phyloP scores from a whole-genome alignment of 2,888 invertebrate species.

The Napeogenes sylphis region DNA sequence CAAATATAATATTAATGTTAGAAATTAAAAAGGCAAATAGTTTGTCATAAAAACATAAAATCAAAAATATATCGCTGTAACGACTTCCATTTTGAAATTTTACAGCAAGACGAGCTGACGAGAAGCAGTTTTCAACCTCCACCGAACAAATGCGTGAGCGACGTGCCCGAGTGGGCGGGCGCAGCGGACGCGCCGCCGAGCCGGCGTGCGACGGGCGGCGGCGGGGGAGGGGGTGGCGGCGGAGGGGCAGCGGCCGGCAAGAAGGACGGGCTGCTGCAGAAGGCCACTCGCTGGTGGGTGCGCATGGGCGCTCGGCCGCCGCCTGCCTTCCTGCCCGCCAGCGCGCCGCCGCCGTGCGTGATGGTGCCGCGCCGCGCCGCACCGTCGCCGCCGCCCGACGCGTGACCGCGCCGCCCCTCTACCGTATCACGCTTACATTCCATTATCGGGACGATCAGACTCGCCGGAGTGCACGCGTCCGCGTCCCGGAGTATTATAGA shows the following conservation, averaged over 20 bases:
- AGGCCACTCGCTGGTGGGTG: constrained; percentile 74
- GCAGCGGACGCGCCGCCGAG: constrained; percentile 43
- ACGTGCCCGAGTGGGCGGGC: constrained; percentile 79
- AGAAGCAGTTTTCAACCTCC: constrained; percentile 81
- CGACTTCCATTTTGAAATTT: constrained; percentile 19
- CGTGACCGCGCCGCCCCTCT: constrained; percentile 45
- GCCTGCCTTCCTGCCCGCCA: constrained; percentile 45
- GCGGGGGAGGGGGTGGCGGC: constrained; percentile 43
- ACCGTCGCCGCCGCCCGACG: constrained; percentile 51
- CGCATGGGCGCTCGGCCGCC: constrained; percentile 69
- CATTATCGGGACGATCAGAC: constrained; percentile 69
- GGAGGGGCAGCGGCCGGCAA: constrained; percentile 46
- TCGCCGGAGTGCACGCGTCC: constrained; percentile 51
- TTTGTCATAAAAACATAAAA: too few relatives aligned
- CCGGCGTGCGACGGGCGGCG: constrained; percentile 38
- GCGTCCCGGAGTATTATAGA: constrained; percentile 71
- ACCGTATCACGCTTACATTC: constrained; percentile 75
- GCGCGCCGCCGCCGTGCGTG: constrained; percentile 53
- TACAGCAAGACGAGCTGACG: constrained; percentile 82
- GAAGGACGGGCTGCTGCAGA: constrained; percentile 75
- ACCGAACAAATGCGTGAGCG: constrained; percentile 82
- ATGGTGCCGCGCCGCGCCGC: constrained; percentile 54
- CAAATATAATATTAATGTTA: too few relatives aligned
- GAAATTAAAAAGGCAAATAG: too few relatives aligned
- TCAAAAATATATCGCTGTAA: too few relatives aligned